Evolutionary conservation across 2,797 vertebrate genomes (phyloP).

Genomic region (Tamandua tetradactyla): DNA sequence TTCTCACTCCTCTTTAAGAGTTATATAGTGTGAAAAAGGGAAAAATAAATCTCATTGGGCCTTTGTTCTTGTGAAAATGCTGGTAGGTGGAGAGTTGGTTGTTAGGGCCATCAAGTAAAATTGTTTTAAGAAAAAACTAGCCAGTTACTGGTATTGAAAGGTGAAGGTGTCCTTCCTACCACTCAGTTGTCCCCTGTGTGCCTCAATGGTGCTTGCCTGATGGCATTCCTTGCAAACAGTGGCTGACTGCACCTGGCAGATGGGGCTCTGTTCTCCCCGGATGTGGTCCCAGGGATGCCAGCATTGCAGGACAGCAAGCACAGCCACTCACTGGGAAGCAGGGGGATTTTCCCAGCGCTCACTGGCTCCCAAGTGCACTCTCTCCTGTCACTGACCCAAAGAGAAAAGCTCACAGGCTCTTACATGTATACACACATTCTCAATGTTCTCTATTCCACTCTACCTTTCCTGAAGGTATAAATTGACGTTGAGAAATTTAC

Average conservation of each 20-base stretch:
- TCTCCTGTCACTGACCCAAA: not conserved
- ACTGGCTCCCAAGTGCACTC: not conserved
- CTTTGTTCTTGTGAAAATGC: not conserved
- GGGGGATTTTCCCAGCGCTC: not conserved
- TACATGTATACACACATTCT: not conserved
- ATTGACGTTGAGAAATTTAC: not conserved
- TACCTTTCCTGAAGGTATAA: not conserved
- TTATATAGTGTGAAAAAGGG: not conserved
- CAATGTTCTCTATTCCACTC: not conserved
- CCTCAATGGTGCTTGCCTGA: not conserved
- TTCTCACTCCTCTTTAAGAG: not conserved
- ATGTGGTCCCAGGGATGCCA: not conserved
- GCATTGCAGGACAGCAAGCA: not conserved
- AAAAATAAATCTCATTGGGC: not conserved
- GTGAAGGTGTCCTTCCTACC: not conserved
- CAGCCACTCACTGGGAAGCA: not conserved
- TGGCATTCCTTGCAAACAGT: not conserved
- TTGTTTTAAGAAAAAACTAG: not conserved
- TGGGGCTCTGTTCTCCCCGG: not conserved
- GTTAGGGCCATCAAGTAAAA: not conserved
- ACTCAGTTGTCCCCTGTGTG: too few species aligned
- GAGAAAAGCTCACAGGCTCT: not conserved
- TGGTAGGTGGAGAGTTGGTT: not conserved
- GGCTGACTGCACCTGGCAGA: not conserved
- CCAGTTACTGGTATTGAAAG: not conserved